A percentile compares a stretch with the other conserved stretches of the same genome.
phyloP scores from a whole-genome alignment of 2,797 vertebrate genomes.

The Anguilla anguilla region DNA sequence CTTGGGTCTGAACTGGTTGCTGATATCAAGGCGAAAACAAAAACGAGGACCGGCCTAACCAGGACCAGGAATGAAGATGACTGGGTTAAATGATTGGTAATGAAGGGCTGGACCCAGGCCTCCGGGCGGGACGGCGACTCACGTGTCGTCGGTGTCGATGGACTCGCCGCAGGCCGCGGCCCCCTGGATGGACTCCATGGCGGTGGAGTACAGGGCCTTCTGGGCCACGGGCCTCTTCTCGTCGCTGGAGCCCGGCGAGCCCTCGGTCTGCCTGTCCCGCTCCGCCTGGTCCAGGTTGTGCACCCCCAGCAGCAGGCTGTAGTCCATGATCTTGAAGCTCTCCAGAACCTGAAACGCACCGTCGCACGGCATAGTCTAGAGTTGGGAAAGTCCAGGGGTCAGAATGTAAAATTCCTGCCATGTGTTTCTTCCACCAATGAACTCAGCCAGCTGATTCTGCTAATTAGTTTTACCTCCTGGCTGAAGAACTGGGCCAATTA shows the following conservation, averaged over 20 bases:
- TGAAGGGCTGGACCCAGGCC: too few relatives aligned
- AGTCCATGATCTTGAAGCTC: conserved; percentile 99
- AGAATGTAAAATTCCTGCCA: neutral
- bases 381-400: neutral
- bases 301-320: conserved; percentile 94
- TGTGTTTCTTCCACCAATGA: too few relatives aligned
- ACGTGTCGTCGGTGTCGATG: conserved; percentile 95
- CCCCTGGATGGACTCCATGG: conserved; percentile 99
- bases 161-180: conserved; percentile 88
- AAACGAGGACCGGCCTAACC: too few relatives aligned
- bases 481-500: too few relatives aligned
- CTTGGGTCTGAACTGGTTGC: too few relatives aligned
- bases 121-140: conserved; percentile 58
- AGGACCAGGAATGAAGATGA: too few relatives aligned
- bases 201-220: conserved; percentile 97
- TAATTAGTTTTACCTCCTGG: too few relatives aligned
- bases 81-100: too few relatives aligned
- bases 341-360: conserved; percentile 80
- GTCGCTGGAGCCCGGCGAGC: conserved; percentile 81
- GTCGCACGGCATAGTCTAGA: neutral
- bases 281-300: conserved; percentile 96
- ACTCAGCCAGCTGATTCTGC: too few relatives aligned
- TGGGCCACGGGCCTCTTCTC: conserved; percentile 92
- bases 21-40: too few relatives aligned
- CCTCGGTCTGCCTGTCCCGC: conserved; percentile 86